These are phyloP conservation scores for Ormyrus rosae DNA, from an alignment of 2,888 invertebrate species.

Conservation along the genomic window DNA sequence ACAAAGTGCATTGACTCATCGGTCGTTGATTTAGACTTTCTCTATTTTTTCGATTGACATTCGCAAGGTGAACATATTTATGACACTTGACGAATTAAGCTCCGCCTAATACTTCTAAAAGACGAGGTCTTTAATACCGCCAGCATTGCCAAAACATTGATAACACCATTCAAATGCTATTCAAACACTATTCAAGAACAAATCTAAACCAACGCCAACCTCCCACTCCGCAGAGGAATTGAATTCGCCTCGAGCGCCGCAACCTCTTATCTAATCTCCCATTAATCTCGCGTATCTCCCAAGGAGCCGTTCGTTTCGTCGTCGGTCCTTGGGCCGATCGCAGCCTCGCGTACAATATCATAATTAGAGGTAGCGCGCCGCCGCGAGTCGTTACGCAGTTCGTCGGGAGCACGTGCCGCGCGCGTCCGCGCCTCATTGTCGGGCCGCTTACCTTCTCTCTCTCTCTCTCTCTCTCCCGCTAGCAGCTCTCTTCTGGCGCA, in stretches of 20 bases:
- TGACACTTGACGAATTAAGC: too few species aligned
- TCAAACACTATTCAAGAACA: not conserved
- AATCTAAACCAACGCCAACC: not conserved
- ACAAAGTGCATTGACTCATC: too few species aligned
- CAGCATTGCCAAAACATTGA: too few species aligned
- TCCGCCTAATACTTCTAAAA: too few species aligned
- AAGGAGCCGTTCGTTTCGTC: not conserved
- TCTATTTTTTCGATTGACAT: too few species aligned
- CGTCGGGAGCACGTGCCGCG: conserved; percentile 3
- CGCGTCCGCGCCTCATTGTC: conserved; percentile 21
- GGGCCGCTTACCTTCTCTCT: not conserved
- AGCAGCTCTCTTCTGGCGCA: not conserved
- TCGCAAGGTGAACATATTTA: too few species aligned
- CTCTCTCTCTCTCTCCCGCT: not conserved
- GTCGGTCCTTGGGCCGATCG: not conserved
- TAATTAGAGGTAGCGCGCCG: too few species aligned
- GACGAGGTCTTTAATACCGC: too few species aligned
- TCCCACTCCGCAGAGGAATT: too few species aligned
- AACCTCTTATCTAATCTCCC: conserved; percentile 40
- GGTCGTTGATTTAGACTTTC: too few species aligned
- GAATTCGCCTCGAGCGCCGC: not conserved
- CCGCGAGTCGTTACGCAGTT: too few species aligned
- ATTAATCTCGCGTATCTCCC: conserved; percentile 1
- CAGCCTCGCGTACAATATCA: too few species aligned
- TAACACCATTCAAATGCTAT: not conserved